Conservation (phyloP, 2,113 vertebrate genomes). For the Lutjanus erythropterus region DNA sequence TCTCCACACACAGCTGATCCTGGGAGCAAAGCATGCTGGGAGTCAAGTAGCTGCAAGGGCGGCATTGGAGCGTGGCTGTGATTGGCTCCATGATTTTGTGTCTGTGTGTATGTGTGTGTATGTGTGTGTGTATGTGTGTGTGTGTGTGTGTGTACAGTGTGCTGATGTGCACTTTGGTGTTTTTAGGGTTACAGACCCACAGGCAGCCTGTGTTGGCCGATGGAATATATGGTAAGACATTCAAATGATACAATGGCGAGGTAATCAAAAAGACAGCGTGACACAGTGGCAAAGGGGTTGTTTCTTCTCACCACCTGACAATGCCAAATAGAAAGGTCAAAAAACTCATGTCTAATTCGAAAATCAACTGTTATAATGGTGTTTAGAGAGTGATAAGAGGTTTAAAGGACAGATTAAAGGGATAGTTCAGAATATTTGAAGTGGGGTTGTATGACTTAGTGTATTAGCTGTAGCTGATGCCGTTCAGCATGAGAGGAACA, state of each 20-base stretch:
- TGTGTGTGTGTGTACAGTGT: conserved; percentile 55
- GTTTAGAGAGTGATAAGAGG: not conserved
- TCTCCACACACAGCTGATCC: conserved; percentile 71
- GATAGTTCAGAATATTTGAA: no score
- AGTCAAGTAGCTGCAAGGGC: conserved; percentile 53
- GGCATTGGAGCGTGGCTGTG: conserved; percentile 25
- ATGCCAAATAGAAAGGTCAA: not conserved
- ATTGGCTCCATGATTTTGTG: conserved; percentile 58
- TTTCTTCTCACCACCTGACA: not conserved
- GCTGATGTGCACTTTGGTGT: conserved; percentile 84
- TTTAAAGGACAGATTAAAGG: not conserved
- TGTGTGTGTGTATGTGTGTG: conserved; percentile 38
- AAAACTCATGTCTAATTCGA: not conserved
- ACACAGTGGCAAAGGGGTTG: conserved; percentile 51
- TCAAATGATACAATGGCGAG: conserved; percentile 54
- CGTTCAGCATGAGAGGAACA: no score
- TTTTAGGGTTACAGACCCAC: conserved; percentile 81
- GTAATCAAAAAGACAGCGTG: conserved; percentile 37
- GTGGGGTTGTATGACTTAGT: no score
- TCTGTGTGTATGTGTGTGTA: conserved; percentile 39
- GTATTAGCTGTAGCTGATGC: no score
- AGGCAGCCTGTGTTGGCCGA: conserved; percentile 76
- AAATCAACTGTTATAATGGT: not conserved
- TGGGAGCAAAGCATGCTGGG: conserved; percentile 75
- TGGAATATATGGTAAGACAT: conserved; percentile 86